Base-by-base conservation (phyloP, 1,140 invertebrate genomes). In the Rhopalosiphum padi region DNA sequence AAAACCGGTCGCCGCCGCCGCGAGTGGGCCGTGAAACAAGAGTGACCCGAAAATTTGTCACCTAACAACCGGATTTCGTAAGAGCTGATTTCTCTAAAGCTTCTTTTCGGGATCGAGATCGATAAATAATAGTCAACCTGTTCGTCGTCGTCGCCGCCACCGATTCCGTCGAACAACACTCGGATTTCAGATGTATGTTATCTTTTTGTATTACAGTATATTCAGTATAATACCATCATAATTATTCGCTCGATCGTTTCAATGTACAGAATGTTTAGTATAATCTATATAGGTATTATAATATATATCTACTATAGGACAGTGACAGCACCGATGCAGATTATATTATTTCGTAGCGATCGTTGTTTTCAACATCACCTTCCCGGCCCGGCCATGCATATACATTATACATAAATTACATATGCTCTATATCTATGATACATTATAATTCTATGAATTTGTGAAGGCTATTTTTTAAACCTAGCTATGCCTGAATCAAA, bases 21-120 rank as follows among this genome's bases (percentile, higher is more conserved):
- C 91, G 91, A 92, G 91, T 92, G 91, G 91, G 91, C 91, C 35
- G 91, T 82, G 60, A 83, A 92, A 92, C 91, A 92, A 92, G 91
- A 92, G 91, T 92, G 91, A 92, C 91, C 91, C 91, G 77, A 92
- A 92, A 92, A 92, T 92, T 92, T 92, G 91, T 92, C 91, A 92
- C 91, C 91, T 83, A 83, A 92, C 91, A 92, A 92, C 91, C 91
- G 91, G 91, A 92, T 92, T 92, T 92, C 46, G 91, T 92, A 83
- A 92, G 91, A 92, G 68, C 46, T 83, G 91, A 92, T 92, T 92
- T 92, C 91, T 92, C 91, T 83, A 82, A 68, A 77, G 90, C 60
- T 82, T 82, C 68, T 92, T 53, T 82, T 82, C 11, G 68, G 88
- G 77, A 83, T 82, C 68, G 91, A 83, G 91, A 92, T 92, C 91